Conservation (phyloP, 2,797 vertebrate species). For the Sebastes dallii region DNA sequence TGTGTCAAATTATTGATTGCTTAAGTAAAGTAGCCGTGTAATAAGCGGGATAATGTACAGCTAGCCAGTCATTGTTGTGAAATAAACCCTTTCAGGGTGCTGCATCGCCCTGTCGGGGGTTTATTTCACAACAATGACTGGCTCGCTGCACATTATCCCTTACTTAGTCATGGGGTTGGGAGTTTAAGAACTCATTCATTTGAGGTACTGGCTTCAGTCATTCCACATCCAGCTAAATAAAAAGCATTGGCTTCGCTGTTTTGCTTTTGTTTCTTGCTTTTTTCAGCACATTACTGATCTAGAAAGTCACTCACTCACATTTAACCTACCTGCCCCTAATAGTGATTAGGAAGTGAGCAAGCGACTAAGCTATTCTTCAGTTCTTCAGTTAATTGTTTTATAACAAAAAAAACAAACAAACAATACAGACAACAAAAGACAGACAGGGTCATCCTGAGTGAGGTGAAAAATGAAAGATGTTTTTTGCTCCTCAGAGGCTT, state of each 20-base stretch:
- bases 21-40: too few species aligned
- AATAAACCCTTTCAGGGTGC: too few species aligned
- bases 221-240: background rate
- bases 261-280: background rate
- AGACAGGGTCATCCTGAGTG: too few species aligned
- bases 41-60: too few species aligned
- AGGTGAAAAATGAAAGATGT: background rate
- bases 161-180: background rate
- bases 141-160: too few species aligned
- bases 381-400: background rate
- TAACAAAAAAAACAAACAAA: too few species aligned
- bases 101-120: too few species aligned
- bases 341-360: background rate
- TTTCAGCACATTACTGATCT: too few species aligned
- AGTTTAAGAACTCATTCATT: background rate
- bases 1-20: too few species aligned
- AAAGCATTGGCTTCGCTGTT: background rate
- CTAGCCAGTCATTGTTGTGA: too few species aligned
- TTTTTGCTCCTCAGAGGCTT: slow-evolving; percentile 67
- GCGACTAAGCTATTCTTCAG: background rate
- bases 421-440: too few species aligned
- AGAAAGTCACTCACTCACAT: background rate
- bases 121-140: too few species aligned
- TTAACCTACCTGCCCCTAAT: background rate
- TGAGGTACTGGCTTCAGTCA: background rate